Evolutionary conservation across 2,888 invertebrate species (phyloP), one percentile per base, ranked within the genome.

Genomic region (Cheiracanthium punctorium): DNA sequence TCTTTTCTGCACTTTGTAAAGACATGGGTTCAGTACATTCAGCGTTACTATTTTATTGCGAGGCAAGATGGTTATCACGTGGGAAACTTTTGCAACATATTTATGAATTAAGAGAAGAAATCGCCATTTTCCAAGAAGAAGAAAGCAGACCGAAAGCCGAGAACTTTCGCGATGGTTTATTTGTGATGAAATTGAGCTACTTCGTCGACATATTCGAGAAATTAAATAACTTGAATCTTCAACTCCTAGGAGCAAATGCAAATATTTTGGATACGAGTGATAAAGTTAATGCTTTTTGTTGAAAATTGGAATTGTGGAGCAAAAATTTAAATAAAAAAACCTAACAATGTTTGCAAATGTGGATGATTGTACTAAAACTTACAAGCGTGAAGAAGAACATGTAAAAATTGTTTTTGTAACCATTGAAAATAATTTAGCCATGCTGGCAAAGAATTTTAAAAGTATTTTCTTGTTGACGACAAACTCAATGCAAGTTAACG

Each of bases 401-500:
- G 52, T 73, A 73, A 73, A 73, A 73, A 30, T 29, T 52, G 73
- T 52, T 48, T 73, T 73, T 48, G 48, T 17, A 48, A 48, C 48
- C 48, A 48, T 48, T 48, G 48, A 48, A 48, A 48, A 48, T 48
- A 10, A 48, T 48, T 48, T 48, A 48, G 17, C 48, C 7, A 48
- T 48, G 48, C 48, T 48, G 17, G 48, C 48, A 48, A 48, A 48
- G 48, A 48, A 48, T 14, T 48, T 48, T 48, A 48, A 48, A 48
- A 58, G 41, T 70, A 75, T 70, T 74, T 82, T 82, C 70, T 70
- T 82, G 52, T 75, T 75, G 69, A 74, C 52, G 74, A 81, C 67
- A 74, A 74, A 33, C 52, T 81, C 70, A 70, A 75, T 75, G 69
- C 74, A 82, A 82, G 81, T 82, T 82, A 75, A n/a, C 81, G 75